Evolutionary conservation across 1,140 invertebrate species (phyloP).

Genomic region (Diuraphis noxia): DNA sequence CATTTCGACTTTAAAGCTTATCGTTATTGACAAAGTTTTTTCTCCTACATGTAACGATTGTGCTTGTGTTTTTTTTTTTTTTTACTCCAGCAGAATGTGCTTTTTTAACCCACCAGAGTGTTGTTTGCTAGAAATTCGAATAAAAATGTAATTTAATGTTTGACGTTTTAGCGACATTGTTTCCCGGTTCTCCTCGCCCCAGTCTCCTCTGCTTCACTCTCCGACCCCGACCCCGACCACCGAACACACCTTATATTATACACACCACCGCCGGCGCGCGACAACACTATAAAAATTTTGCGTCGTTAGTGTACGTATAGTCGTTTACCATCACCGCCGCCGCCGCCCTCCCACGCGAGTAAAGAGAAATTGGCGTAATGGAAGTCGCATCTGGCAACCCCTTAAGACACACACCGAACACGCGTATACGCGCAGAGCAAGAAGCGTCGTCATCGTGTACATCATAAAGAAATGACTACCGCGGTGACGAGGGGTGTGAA

Average conservation of each 20-base stretch:
- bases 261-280: background rate
- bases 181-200: background rate
- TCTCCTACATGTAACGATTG: constrained; percentile 35
- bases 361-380: constrained; percentile 52
- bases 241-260: background rate
- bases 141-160: constrained; percentile 54
- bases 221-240: background rate
- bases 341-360: background rate
- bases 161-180: constrained; percentile 52
- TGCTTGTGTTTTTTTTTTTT: background rate
- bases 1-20: constrained; percentile 27
- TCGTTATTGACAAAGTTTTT: constrained; percentile 54
- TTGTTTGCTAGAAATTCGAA: constrained; percentile 48
- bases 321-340: constrained; percentile 18
- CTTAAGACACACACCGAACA: constrained; percentile 34
- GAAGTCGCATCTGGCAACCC: constrained; percentile 54
- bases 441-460: background rate
- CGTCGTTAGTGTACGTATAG: constrained; percentile 52
- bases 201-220: background rate
- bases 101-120: constrained; percentile 48
- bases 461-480: constrained; percentile 30
- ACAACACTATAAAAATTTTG: constrained; percentile 51
- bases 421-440: background rate
- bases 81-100: background rate
- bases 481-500: background rate